Percentiles rank a stretch among this genome's conserved stretches.
Conservation (phyloP, 30 jellyfish, hydroid and myxozoan genomes). For the Pelagia noctiluca region DNA sequence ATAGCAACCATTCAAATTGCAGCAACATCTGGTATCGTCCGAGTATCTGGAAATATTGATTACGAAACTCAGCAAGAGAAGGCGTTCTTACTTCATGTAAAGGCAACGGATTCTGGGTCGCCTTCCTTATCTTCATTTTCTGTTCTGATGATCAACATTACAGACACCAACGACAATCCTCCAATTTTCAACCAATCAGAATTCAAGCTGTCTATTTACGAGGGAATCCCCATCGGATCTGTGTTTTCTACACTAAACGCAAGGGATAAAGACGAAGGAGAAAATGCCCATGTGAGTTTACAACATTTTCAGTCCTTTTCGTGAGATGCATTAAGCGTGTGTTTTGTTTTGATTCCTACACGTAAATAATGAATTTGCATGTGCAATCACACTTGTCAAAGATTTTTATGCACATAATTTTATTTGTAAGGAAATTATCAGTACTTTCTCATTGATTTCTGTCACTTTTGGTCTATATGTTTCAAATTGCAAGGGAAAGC, state of each 20-base stretch:
- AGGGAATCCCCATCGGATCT: constrained; percentile 60
- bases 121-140: constrained; percentile 63
- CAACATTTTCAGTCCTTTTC: too few relatives aligned
- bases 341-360: too few relatives aligned
- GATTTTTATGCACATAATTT: too few relatives aligned
- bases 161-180: constrained; percentile 91
- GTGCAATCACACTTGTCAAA: too few relatives aligned
- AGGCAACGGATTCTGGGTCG: constrained; percentile 70
- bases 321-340: too few relatives aligned
- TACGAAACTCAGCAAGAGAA: constrained; percentile 25
- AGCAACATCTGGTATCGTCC: constrained; percentile 72
- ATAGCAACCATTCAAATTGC: too few relatives aligned
- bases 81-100: constrained; percentile 6
- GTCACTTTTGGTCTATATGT: too few relatives aligned
- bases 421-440: too few relatives aligned
- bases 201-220: constrained; percentile 57
- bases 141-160: constrained; percentile 47
- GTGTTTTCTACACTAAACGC: constrained; percentile 62
- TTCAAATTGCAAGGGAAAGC: too few relatives aligned
- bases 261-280: constrained; percentile 60
- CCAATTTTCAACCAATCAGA: constrained; percentile 71
- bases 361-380: too few relatives aligned
- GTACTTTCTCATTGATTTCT: too few relatives aligned
- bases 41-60: constrained; percentile 70
- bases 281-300: constrained; percentile 48